Percentiles rank a stretch among this genome's conserved stretches.
Conservation (phyloP, 2,113 vertebrate genomes). For the Murina feae region DNA sequence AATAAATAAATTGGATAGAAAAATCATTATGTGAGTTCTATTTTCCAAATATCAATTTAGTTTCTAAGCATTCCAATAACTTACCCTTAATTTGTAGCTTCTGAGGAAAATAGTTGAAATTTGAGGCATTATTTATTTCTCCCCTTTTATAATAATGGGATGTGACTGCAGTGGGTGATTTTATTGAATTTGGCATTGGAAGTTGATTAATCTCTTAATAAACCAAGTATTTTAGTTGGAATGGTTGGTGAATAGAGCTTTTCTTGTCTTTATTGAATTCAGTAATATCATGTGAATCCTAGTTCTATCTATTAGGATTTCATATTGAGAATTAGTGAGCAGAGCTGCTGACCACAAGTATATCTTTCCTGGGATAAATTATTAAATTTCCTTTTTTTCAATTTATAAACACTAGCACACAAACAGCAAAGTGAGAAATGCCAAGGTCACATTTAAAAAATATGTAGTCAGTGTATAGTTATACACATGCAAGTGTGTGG, state of each 20-base stretch:
- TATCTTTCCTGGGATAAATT: background rate
- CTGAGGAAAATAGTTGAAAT: slow-evolving; percentile 70
- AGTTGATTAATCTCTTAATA: slow-evolving; percentile 49
- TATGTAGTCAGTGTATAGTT: no score
- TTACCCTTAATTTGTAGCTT: slow-evolving; percentile 72
- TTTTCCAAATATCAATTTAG: slow-evolving; percentile 77
- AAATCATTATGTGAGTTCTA: slow-evolving; percentile 75
- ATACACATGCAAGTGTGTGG: fast-evolving
- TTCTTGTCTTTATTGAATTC: slow-evolving; percentile 6
- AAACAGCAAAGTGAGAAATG: background rate
- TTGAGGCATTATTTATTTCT: slow-evolving; percentile 58
- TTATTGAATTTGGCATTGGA: slow-evolving; percentile 74
- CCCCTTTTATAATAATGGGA: slow-evolving; percentile 54
- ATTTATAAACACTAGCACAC: background rate
- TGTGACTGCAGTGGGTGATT: slow-evolving; percentile 34
- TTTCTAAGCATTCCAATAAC: slow-evolving; percentile 74
- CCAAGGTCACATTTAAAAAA: fast-evolving
- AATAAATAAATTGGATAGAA: slow-evolving; percentile 77
- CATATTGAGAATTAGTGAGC: background rate
- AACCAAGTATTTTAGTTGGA: background rate
- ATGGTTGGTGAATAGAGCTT: background rate
- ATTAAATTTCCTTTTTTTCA: background rate
- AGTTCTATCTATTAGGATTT: background rate
- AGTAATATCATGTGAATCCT: background rate
- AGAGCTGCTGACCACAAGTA: background rate